Evolutionary conservation across 35 echinoderm and acorn worm genomes (phyloP), one percentile per base, ranked within the genome.

Genomic region (Lytechinus pictus): DNA sequence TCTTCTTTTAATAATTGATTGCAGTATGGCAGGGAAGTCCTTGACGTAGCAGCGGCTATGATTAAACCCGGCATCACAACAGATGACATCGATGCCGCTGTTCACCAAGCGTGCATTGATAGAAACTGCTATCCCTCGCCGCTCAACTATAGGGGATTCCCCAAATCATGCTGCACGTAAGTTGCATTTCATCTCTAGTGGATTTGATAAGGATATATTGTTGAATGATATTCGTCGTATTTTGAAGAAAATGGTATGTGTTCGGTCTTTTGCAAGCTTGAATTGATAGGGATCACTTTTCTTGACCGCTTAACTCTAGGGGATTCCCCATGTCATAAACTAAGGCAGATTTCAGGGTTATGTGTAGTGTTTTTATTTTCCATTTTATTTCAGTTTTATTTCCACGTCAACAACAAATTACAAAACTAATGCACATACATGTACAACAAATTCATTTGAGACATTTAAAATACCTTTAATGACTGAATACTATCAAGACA

Each of bases 121-220:
- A 97, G 97, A 52, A 98, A 99, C 89, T 99, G 98, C 54, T 99
- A 99, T 54, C 98, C 98, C 4, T 99, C 98, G 57, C 98, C 98
- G 2, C 93, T 99, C 6, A 99, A 99, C 94, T 99, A 99, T 95
- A 95, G 96, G 56, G 95, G 96, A 21, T 99, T 99, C 86, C 98
- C 98, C n/a, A 99, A 99, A 91, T 99, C 98, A 5, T 99, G 98
- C 92, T 99, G 98, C 95, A 99, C 98, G 96, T 99, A 97, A 99
- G 98, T 96, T 54, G 9, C 88, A 52, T 13, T 52, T 52, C 7
- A 89, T 88, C 56, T 58, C 9, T n/a, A 79, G n/a, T 79, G 56
- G 9, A 24, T 79, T 19, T 79, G 66, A 24, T 16, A 24, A 79
- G 66, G 19, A 16, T 16, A 24, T 24, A 0, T 24, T 24, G 19